phyloP scores from a whole-genome alignment of 2,113 vertebrate species.

The Oxyruncus cristatus region DNA sequence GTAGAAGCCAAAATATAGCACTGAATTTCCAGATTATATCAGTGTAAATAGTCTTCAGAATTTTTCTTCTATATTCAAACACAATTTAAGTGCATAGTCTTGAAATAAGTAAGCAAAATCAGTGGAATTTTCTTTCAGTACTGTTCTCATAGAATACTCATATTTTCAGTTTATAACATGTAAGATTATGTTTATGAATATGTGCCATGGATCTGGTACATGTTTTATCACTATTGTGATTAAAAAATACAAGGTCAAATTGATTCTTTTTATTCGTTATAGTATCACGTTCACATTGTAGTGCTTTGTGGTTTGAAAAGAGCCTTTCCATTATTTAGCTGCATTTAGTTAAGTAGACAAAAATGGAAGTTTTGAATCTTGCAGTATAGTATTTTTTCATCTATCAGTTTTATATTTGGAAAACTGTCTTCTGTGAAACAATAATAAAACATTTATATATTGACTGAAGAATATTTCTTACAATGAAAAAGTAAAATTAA shows the following conservation, averaged over 20 bases:
- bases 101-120: neutral
- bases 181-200: neutral
- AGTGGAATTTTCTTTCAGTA: neutral
- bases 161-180: neutral
- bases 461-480: neutral
- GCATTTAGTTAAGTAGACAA: neutral
- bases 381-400: neutral
- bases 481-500: constrained; percentile 13
- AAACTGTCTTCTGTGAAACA: constrained; percentile 10
- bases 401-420: neutral
- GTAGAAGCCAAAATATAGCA: neutral
- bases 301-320: neutral
- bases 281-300: neutral
- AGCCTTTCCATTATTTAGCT: neutral
- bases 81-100: neutral
- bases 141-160: neutral
- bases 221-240: neutral
- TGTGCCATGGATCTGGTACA: neutral
- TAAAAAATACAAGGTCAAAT: neutral
- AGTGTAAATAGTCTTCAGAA: neutral
- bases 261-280: neutral
- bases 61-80: neutral
- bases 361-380: neutral
- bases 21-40: neutral
- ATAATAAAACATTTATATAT: neutral